phyloP scores from a whole-genome alignment of 2,113 vertebrate species.

The Sylvietta virens region DNA sequence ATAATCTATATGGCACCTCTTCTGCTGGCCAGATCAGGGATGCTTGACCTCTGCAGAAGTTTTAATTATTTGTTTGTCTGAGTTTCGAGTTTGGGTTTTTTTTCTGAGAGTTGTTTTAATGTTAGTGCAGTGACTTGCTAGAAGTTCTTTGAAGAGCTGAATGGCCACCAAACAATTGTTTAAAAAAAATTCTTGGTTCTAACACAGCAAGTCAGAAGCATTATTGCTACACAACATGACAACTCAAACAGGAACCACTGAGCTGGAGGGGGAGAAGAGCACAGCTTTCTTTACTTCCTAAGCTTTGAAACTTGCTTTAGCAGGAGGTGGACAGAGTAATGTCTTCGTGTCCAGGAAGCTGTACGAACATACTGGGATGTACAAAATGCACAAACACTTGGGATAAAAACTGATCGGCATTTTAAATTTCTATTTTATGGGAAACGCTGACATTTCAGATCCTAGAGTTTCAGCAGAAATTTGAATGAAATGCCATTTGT shows the following conservation, averaged over 20 bases:
- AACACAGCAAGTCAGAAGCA: not conserved
- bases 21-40: not conserved
- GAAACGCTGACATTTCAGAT: not conserved
- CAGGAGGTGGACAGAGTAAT: not conserved
- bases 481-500: not conserved
- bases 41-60: not conserved
- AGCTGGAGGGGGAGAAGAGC: not conserved
- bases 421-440: not conserved
- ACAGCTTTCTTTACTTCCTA: not conserved
- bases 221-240: not conserved
- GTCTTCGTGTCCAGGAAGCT: not conserved
- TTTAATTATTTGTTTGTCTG: not conserved
- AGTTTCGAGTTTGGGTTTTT: not conserved
- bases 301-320: not conserved
- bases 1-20: not conserved
- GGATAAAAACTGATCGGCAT: fast-evolving
- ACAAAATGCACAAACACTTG: not conserved
- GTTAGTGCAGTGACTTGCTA: not conserved
- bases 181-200: not conserved
- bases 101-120: not conserved
- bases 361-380: not conserved
- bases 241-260: not conserved
- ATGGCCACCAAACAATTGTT: not conserved
- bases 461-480: not conserved
- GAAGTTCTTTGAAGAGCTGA: not conserved